Conservation (phyloP, 2,888 invertebrate species). For the Orthonevra nobilis region DNA sequence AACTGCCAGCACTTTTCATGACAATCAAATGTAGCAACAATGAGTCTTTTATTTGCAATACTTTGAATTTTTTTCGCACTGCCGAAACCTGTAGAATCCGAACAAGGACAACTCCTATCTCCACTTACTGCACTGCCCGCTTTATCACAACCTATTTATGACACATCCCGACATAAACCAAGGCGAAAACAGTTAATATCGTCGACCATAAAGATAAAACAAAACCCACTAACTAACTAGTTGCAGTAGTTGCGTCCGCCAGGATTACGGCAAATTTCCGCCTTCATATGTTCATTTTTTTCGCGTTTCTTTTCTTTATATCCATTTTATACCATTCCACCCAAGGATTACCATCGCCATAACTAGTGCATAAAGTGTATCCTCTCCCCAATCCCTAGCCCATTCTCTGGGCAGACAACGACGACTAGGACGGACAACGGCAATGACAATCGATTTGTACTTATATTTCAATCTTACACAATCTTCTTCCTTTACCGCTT, state of each 20-base stretch:
- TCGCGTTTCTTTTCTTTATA: slow-evolving; percentile 19
- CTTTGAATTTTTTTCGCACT: too few relatives aligned
- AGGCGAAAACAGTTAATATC: slow-evolving; percentile 27
- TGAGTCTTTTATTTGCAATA: too few relatives aligned
- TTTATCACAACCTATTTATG: too few relatives aligned
- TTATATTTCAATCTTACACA: slow-evolving; percentile 69
- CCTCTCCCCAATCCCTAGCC: slow-evolving; percentile 12
- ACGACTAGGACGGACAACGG: slow-evolving; percentile 1
- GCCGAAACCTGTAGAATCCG: too few relatives aligned
- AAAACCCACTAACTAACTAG: slow-evolving; percentile 21
- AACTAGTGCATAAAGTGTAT: slow-evolving; percentile 61
- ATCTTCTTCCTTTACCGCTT: slow-evolving; percentile 36
- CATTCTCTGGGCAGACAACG: neutral
- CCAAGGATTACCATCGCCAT: slow-evolving; percentile 51
- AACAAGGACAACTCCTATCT: too few relatives aligned
- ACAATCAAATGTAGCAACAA: too few relatives aligned
- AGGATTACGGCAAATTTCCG: slow-evolving; percentile 52
- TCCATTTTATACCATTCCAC: slow-evolving; percentile 21
- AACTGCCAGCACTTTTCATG: too few relatives aligned
- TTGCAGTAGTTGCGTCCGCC: neutral
- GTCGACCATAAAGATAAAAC: slow-evolving; percentile 14
- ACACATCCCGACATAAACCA: slow-evolving; percentile 36
- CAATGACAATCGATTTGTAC: slow-evolving; percentile 68
- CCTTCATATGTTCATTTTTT: slow-evolving; percentile 29
- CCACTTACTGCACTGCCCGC: too few relatives aligned